Base-by-base conservation (phyloP, 2,888 invertebrate genomes). In the Amblyjoppa fuscipennis region DNA sequence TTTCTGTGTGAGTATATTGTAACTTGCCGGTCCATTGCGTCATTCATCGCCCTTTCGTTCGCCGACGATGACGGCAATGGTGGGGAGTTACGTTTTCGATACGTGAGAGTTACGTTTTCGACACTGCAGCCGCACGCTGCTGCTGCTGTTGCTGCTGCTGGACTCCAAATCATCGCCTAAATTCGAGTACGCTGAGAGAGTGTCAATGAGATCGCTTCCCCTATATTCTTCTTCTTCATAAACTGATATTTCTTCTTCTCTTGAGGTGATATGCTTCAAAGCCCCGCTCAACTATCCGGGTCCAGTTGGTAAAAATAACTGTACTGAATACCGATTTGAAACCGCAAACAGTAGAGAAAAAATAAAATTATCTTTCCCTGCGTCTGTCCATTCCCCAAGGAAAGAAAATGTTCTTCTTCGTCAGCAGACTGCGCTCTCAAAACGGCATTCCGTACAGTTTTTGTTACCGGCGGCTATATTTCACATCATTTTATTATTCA, bases 21-120 rank as follows among this genome's bases (percentile, higher is more conserved):
- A 34, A 41, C 41, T n/a, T 31, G 34, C 16, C 64, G 64, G 34
- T 64, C n/a, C 64, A 64, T 34, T 64, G 64, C 64, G 64, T 64
- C 64, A 64, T 64, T 64, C 64, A 34, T 16, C 31, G 31, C 5
- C 34, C 3, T 64, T 31, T 64, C 16, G 6, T 31, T 64, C 64
- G 64, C 34, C 64, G 64, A 31, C 64, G 34, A 64, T 64, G 64
- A 64, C 34, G 64, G 13, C 16, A 3, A 34, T 34, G 64, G 16
- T 31, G n/a, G 16, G 31, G 31, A 61, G 61, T 61, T 61, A 61
- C 61, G 61, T 61, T 31, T 31, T 13, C 25, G 28, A 28, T 9
- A 38, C 45, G 45, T 13, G 45, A 28, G 13, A 11, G 45, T 53
- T 53, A 53, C 53, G 53, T 45, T 16, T 45, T 45, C 16, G 59